Base-by-base conservation (phyloP, 2,888 invertebrate genomes). In the Galerucella nymphaeae region DNA sequence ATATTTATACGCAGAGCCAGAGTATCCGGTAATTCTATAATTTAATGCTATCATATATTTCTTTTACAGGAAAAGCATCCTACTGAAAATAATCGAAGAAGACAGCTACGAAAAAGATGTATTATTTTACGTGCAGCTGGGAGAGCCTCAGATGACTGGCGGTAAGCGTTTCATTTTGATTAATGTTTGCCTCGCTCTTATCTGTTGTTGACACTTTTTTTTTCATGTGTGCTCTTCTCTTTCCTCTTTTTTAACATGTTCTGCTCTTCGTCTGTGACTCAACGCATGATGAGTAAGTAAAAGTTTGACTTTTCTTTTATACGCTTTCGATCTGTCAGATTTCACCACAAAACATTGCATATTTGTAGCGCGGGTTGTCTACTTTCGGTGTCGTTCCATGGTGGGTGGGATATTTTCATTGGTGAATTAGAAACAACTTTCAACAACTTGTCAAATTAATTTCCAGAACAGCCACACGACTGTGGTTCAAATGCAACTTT, bases 41-140 rank as follows among this genome's bases (percentile, higher is more conserved):
- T 62, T 62, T 62, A 42, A 42, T 11, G n/a, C 38, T 5, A 8
- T 8, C 13, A 38, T 18, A 62, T 42, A 11, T 62, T 63, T 70
- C 23, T 62, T 55, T 63, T 94, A 30, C 92, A 99, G 98, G 86
- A 94, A 96, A 89, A 89, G 88, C 83, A 94, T 99, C 84, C 90
- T 91, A 65, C 88, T 99, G 77, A 93, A 93, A 81, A 96, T 99
- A 77, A 91, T 96, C 79, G 98, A 99, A 88, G 97, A 98, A 85
- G 98, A 99, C 88, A 97, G 97, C 84, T 99, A 99, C 86, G 98
- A 99, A 87, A 97, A 99, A 86, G 96, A 97, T 84, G 96, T 97
- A 45, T 90, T 94, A 23, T 97, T 99, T 87, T 96, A 94, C 87
- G 93, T 99, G 14, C 95, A 97, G 85, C 88, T 99, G 38, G 96